Evolutionary conservation across 2,888 invertebrate genomes (phyloP).

Genomic region (Sclerodermus sp.): DNA sequence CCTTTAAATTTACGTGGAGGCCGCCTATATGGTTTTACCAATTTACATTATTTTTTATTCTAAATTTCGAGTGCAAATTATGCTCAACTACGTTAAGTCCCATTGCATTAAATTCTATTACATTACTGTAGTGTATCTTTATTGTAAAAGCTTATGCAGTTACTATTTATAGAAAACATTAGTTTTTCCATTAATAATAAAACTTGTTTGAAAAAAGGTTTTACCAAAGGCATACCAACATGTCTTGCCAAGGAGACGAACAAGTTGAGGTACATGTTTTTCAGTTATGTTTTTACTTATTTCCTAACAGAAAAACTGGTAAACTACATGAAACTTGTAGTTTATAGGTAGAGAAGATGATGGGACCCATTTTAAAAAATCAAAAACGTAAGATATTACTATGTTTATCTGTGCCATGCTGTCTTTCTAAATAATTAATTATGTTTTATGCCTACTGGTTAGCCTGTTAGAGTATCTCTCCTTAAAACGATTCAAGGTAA

Average conservation of each 20-base stretch:
- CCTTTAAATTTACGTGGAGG: no score
- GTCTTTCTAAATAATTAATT: constrained; percentile 28
- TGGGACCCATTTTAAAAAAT: constrained; percentile 30
- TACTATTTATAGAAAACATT: no score
- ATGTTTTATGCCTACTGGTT: constrained; percentile 38
- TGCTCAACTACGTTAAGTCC: no score
- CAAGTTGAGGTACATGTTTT: constrained; percentile 41
- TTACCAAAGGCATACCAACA: constrained; percentile 43
- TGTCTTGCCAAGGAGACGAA: constrained; percentile 44
- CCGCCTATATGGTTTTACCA: no score
- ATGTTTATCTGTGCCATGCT: constrained; percentile 2
- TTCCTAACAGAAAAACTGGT: not conserved
- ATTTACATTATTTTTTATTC: no score
- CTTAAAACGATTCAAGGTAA: constrained; percentile 48
- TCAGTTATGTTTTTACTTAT: not conserved
- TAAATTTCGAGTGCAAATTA: no score
- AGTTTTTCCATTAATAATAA: no score
- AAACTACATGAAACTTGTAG: constrained; percentile 11
- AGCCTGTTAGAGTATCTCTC: constrained; percentile 49
- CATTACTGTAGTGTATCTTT: no score
- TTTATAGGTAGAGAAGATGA: constrained; percentile 31
- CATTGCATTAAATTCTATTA: no score
- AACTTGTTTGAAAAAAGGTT: no score
- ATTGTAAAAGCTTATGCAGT: no score
- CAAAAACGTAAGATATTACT: constrained; percentile 35